phyloP scores from a whole-genome alignment of 2,888 invertebrate genomes.

The Stenodera caucasica region DNA sequence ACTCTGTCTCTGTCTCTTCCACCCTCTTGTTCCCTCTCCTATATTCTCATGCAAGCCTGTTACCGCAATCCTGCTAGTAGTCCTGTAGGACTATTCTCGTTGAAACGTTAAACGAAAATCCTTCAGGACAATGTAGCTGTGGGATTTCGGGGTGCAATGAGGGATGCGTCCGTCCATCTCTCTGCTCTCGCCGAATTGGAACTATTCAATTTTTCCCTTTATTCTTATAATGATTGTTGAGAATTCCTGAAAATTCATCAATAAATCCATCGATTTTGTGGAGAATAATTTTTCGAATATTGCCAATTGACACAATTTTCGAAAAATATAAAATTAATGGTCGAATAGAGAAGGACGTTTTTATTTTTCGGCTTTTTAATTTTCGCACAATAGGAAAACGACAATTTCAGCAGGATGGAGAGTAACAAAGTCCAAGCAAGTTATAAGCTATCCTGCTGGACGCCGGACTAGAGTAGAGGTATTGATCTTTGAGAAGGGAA shows the following conservation, averaged over 20 bases:
- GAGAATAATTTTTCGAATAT: too few species aligned
- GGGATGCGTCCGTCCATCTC: slow-evolving; percentile 12
- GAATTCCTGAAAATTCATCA: too few species aligned
- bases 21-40: slow-evolving; percentile 31
- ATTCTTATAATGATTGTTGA: too few species aligned
- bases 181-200: too few species aligned
- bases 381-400: slow-evolving; percentile 15
- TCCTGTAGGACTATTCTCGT: slow-evolving; percentile 41
- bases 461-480: slow-evolving; percentile 56
- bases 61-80: slow-evolving; percentile 41
- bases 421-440: slow-evolving; percentile 36
- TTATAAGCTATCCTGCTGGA: slow-evolving; percentile 47
- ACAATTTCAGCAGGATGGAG: slow-evolving; percentile 26
- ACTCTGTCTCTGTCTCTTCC: background rate
- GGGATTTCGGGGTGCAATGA: slow-evolving; percentile 15
- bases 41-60: slow-evolving; percentile 40
- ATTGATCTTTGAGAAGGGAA: slow-evolving; percentile 59
- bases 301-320: too few species aligned
- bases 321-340: too few species aligned
- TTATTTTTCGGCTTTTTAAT: background rate
- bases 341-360: background rate
- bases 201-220: too few species aligned
- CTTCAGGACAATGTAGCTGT: slow-evolving; percentile 28
- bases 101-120: slow-evolving; percentile 32
- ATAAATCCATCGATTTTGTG: too few species aligned